Base-by-base conservation (phyloP, 2,113 vertebrate species). In the Lophochroa leadbeateri region DNA sequence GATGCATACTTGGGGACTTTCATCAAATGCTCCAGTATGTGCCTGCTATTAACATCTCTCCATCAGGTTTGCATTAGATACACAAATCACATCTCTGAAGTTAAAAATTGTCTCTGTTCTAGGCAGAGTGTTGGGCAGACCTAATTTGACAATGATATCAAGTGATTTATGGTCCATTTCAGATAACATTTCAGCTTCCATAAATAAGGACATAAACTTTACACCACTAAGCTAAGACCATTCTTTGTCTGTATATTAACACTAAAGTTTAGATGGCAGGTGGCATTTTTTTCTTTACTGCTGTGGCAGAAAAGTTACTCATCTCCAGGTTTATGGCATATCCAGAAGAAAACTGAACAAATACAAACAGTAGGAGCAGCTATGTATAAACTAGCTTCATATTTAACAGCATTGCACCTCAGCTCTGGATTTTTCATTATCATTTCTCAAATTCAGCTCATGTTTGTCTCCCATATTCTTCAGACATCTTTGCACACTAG, bases 161-260 rank as follows among this genome's bases (percentile, higher is more conserved):
- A 70, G 68, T 81, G 68, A 90, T 92, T 93, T 67, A 86, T 69
- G 19, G 21, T n/a, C 24, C 37, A 37, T 58, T 95, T 86, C 68
- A 88, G 46, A 16, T 37, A 82, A 57, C 18, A 74, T 86, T 94
- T 88, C 41, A 61, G 79, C 41, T 90, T 94, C n/a, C 31, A 41
- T 92, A 94, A 93, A 85, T 85, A 94, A 88, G n/a, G 43, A 49
- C 18, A 33, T 49, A 41, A 74, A 47, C 47, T 76, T 90, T 41
- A 88, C 7, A 44, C 21, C 14, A 76, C 53, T 46, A 88, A 79
- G 21, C 3, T 8, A 80, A 82, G 28, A 17, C 64, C 19, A 67
- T 57, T 88, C 63, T 85, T 44, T 85, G 8, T 57, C 55, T 68
- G 11, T 85, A 14, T 37, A 72, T 70, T 70, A 76, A 74, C 11